phyloP scores from a whole-genome alignment of 2,888 invertebrate species.

The Drosophila conformis region DNA sequence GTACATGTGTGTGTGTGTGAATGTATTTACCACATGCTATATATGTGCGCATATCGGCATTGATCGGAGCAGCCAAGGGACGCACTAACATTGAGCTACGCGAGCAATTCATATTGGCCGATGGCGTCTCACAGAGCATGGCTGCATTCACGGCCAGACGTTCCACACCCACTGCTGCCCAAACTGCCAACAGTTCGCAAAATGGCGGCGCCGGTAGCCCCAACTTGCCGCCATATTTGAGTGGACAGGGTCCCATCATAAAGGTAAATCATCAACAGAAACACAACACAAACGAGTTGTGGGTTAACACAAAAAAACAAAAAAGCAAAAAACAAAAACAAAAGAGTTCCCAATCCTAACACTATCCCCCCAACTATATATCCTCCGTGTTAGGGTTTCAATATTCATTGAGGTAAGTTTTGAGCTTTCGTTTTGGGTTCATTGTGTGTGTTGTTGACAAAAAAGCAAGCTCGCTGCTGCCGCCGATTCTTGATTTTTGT shows the following conservation, averaged over 20 bases:
- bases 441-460: slow-evolving; percentile 79
- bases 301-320: slow-evolving; percentile 39
- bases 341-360: slow-evolving; percentile 14
- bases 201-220: slow-evolving; percentile 85
- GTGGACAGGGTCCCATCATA: slow-evolving; percentile 94
- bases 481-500: slow-evolving; percentile 65
- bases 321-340: slow-evolving; percentile 21
- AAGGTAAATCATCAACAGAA: slow-evolving; percentile 89
- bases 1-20: slow-evolving; percentile 10
- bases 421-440: slow-evolving; percentile 61
- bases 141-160: slow-evolving; percentile 98
- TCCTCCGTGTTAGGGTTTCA: slow-evolving; percentile 19
- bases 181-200: slow-evolving; percentile 79
- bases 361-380: slow-evolving; percentile 20
- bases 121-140: slow-evolving; percentile 99
- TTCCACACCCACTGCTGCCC: slow-evolving; percentile 91
- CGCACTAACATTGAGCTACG: slow-evolving; percentile 99
- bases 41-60: slow-evolving; percentile 31
- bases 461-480: slow-evolving; percentile 57
- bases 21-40: slow-evolving; percentile 22
- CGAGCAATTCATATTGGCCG: slow-evolving; percentile 99
- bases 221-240: slow-evolving; percentile 86
- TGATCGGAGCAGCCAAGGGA: slow-evolving; percentile 93
- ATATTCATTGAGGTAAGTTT: slow-evolving; percentile 62
- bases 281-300: slow-evolving; percentile 31